Evolutionary conservation across 2,113 vertebrate species (phyloP).

Genomic region (Lynx canadensis): DNA sequence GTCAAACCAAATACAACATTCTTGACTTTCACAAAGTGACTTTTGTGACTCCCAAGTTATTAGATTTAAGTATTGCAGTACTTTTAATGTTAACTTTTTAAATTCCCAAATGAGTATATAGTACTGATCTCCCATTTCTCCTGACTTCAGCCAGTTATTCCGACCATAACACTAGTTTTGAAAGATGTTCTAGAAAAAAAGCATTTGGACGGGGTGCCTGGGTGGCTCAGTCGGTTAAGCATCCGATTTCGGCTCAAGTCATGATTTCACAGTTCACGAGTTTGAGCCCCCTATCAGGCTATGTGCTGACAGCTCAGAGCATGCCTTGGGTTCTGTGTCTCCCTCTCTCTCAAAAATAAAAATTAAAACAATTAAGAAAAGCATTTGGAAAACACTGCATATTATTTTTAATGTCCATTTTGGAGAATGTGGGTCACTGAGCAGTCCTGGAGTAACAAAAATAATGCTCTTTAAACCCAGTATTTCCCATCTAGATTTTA

Average conservation of each 20-base stretch:
- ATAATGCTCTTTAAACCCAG: not conserved
- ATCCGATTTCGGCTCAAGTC: no score
- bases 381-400: not conserved
- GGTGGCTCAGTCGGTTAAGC: no score
- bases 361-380: not conserved
- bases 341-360: no score
- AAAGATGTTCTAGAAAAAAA: not conserved
- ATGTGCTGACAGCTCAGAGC: no score
- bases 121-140: not conserved
- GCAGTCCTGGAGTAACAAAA: not conserved
- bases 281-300: no score
- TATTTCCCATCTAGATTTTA: not conserved
- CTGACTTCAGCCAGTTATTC: not conserved
- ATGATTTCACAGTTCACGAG: no score
- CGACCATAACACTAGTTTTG: not conserved
- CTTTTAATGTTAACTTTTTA: not conserved
- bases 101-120: not conserved
- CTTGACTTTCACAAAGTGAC: constrained; percentile 1
- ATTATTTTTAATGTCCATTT: not conserved
- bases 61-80: not conserved
- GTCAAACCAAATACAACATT: not conserved
- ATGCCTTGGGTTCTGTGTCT: no score
- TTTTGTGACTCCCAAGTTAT: not conserved
- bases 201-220: no score
- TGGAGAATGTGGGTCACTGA: not conserved